Evolutionary conservation across 2,888 invertebrate genomes (phyloP), one percentile per base, ranked within the genome.

Genomic region (Clunio marinus): DNA sequence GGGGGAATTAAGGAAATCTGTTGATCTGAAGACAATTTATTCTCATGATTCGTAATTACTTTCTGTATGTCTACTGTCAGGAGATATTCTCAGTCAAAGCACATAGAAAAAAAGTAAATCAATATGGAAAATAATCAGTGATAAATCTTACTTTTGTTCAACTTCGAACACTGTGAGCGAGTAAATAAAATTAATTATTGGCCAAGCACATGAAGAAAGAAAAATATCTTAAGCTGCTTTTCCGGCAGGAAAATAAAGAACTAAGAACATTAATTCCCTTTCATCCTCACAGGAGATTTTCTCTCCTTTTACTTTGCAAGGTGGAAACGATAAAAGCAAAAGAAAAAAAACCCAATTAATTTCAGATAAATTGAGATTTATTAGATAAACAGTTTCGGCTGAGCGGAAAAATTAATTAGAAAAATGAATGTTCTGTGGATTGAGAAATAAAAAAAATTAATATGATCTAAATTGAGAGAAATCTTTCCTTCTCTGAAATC

Each of bases 331-430:
- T 13, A 25, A 32, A 37, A n/a, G 15, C 1, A 3, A 35, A 3
- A 32, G 20, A 32, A 57, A 59, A 59, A 46, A 62, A 66, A 66
- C 51, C 66, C 66, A 66, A 66, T 66, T 66, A 66, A 55, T 66
- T 66, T 66, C 46, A 66, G 66, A 66, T 66, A 55, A 66, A 66
- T 66, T 66, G 66, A 66, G 66, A 66, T 66, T 66, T 66, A 66
- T 55, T 66, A 66, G 66, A 66, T 55, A 66, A 66, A 55, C 46
- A 55, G 32, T 66, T 46, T 55, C 27, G 35, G 25, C 57, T 57
- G 57, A 63, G 35, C 22, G 27, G 22, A 55, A 66, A 66, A 66
- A 66, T 66, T 66, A 66, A 66, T 66, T 66, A 66, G 22, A 20
- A 55, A 28, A 66, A 66, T 66, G 66, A 35, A 66, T 28, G 32